phyloP scores from a whole-genome alignment of 2,797 vertebrate species.

The Naso thynnoides region DNA sequence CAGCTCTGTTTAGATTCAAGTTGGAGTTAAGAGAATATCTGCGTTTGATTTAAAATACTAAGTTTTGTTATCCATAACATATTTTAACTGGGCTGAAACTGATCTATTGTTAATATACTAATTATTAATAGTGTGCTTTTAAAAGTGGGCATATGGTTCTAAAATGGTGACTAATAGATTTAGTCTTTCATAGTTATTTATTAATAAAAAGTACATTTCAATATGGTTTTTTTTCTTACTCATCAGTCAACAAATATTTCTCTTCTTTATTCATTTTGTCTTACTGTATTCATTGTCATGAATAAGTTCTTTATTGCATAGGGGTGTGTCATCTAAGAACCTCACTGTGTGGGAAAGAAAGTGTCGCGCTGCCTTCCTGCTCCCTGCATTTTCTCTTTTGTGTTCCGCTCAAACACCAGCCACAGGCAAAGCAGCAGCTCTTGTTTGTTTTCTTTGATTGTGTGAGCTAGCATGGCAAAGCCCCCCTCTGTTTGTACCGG shows the following conservation, averaged over 20 bases:
- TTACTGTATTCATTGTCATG: constrained; percentile 27
- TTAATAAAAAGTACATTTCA: background rate
- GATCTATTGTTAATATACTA: background rate
- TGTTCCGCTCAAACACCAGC: constrained; percentile 65
- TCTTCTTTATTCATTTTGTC: constrained; percentile 1
- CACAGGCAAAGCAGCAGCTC: constrained; percentile 70
- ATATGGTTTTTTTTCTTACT: background rate
- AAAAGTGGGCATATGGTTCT: background rate
- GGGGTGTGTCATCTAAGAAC: constrained; percentile 37
- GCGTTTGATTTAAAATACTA: too few species aligned
- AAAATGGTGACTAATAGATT: background rate
- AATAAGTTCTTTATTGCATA: constrained; percentile 32
- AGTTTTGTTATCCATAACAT: too few species aligned
- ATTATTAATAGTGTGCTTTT: background rate
- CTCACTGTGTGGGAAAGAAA: constrained; percentile 39
- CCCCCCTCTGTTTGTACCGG: constrained; percentile 32
- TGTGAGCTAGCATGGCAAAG: constrained; percentile 53
- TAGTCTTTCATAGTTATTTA: background rate
- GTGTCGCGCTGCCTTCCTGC: constrained; percentile 45
- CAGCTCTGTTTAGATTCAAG: too few species aligned
- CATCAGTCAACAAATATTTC: background rate
- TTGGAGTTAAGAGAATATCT: too few species aligned
- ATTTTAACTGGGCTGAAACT: too few species aligned
- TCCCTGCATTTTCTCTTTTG: constrained; percentile 52
- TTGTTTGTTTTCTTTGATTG: constrained; percentile 75